Evolutionary conservation across 2,797 vertebrate species (phyloP), one percentile per base, ranked within the genome.

Genomic region (Rhinogobio ventralis): DNA sequence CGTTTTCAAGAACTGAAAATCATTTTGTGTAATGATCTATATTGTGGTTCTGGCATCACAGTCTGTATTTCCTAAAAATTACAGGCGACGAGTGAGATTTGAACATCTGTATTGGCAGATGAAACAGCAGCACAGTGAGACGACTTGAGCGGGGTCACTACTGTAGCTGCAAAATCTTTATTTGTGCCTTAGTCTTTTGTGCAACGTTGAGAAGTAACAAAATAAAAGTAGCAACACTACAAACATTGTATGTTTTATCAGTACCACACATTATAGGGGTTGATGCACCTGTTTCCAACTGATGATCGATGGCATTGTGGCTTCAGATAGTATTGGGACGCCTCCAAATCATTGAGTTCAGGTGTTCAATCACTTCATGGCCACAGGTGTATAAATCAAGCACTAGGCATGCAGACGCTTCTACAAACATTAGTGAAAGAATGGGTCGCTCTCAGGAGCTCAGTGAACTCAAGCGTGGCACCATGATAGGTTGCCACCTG

Each of bases 21-120:
- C 86, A 84, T 86, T 88, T 88, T 78, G 69, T 66, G 81, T 77
- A 87, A 90, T 87, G 82, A 60, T 74, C 73, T 84, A 33, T 87
- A 86, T 89, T 85, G 84, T 89, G 74, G 88, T 89, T 90, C 86
- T 87, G 84, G 81, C 74, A 77, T 67, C 75, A 66, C 36, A 84
- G 51, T 55, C 46, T 25, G 30, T 73, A 25, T 42, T 64, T 66
- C 45, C 28, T 25, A 20, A 49, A 28, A 62, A 60, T 45, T 19
- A 42, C 75, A 45, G 51, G 45, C 4, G 25, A 62, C 7, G 15
- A 66, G 57, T 25, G 30, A 51, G 30, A 74, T 28, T 66, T 82
- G 60, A 66, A 74, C 71, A 75, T 75, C 81, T 83, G 81, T 75
- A 51, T 20, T 66, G 81, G 81, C 71, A 66, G 81, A 53, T 28